Evolutionary conservation across 64 coral and sea anemone genomes (phyloP), one percentile per base, ranked within the genome.

Genomic region (Montipora foliosa): DNA sequence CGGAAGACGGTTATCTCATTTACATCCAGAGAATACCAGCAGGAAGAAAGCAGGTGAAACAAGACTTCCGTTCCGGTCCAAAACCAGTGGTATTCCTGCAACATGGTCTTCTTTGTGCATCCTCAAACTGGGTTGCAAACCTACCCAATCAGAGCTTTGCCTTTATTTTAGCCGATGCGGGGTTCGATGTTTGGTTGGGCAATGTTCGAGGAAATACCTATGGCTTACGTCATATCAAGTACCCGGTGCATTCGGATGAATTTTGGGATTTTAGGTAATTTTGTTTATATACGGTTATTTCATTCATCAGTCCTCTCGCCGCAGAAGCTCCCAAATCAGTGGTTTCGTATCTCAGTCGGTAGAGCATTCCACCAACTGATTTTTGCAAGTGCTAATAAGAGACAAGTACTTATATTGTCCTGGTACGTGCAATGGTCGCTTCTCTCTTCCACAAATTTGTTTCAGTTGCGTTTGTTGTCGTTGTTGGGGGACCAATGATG

Each of bases 231-330:
- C 98, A 99, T 87, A 72, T 83, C n/a, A 99, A 79, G n/a, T 95
- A 88, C 60, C 70, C 95, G 6, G 79, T 94, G n/a, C 51, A 92
- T 74, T 96, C 98, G 8, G 88, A 96, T 87, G 84, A 67, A 72
- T 99, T n/a, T 76, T 99, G 98, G 98, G 58, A 92, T 45, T 99
- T 99, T 49, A 99, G 92, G 98, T 99, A 64, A 64, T 11, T 16
- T 64, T 55, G 10, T 75, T 79, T 67, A 1, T 17, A 16, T 70
- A 16, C n/a, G 6, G 4, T 10, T 4, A 25, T 46, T 46, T 15
- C 47, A 76, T 47, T 24, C 19, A 12, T 16, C 13, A 17, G 4
- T 64, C 8, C 13, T 64, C 3, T 64, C 61, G 61, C 8, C 14
- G 14, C 4, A 14, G 14, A 57, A 57, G 53, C 11, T 37, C 37